Percentiles rank a stretch among this genome's conserved stretches.
These are phyloP conservation scores for Intellagama lesueurii DNA, from an alignment of 2,797 vertebrate genomes.

Conservation along the genomic window DNA sequence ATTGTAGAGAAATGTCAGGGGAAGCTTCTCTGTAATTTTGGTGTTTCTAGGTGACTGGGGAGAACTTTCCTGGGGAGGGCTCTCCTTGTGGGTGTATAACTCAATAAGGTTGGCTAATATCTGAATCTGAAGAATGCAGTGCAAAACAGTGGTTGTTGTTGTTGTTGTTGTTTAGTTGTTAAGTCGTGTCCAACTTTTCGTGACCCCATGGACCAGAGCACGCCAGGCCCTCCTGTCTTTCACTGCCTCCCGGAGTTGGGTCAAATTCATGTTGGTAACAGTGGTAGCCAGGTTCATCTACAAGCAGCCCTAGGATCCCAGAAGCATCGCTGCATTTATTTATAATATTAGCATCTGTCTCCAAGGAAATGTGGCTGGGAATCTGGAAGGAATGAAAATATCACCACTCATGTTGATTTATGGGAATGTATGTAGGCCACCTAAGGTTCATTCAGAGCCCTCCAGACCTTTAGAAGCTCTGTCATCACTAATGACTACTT, in stretches of 20 bases:
- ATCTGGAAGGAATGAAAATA: not conserved
- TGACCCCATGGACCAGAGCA: too few relatives aligned
- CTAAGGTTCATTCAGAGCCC: slow-evolving; percentile 1
- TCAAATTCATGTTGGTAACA: too few relatives aligned
- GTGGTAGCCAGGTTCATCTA: not conserved
- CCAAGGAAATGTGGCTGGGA: not conserved
- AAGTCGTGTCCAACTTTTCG: too few relatives aligned
- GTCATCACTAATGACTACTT: slow-evolving; percentile 36
- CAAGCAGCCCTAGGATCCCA: not conserved
- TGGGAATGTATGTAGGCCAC: not conserved
- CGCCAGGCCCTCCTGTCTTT: too few relatives aligned
- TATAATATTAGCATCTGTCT: not conserved
- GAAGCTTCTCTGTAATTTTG: too few relatives aligned
- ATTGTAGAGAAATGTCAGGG: too few relatives aligned
- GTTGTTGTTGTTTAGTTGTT: too few relatives aligned
- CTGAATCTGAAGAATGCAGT: not conserved
- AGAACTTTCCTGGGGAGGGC: too few relatives aligned
- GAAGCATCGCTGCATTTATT: not conserved
- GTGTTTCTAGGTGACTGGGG: too few relatives aligned
- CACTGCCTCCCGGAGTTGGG: too few relatives aligned
- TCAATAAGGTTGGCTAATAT: not conserved
- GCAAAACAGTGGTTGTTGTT: not conserved
- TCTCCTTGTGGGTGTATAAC: too few relatives aligned
- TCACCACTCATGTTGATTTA: slow-evolving; percentile 19
- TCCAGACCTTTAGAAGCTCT: slow-evolving; percentile 6